Evolutionary conservation across 2,113 vertebrate genomes (phyloP).

Genomic region (Phocoena phocoena): DNA sequence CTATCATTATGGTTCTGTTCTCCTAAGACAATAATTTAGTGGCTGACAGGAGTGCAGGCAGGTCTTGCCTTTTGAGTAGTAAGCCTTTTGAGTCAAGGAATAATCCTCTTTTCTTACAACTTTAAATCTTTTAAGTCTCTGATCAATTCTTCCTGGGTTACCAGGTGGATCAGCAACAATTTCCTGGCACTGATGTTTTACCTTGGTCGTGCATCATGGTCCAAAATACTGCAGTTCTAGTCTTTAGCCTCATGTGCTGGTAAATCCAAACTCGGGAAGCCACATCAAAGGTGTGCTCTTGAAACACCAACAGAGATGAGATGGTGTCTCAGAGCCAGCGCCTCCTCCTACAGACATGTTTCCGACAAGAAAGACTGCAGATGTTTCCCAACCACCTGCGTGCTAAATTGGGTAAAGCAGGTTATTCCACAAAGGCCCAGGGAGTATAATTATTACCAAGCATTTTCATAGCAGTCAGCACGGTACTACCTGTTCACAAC

Average conservation of each 20-base stretch:
- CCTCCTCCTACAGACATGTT: not conserved
- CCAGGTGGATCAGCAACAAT: constrained; percentile 12
- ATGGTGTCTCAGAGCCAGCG: not conserved
- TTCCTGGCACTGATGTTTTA: not conserved
- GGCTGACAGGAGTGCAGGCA: not conserved
- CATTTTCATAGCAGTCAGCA: not conserved
- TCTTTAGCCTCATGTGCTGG: not conserved
- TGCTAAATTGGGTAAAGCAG: not conserved
- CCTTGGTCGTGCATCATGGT: not conserved
- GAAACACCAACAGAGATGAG: not conserved
- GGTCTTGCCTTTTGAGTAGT: not conserved
- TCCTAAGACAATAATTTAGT: constrained; percentile 45
- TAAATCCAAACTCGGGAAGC: not conserved
- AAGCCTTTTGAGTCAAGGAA: constrained; percentile 19
- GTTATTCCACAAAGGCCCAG: not conserved
- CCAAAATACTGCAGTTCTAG: not conserved
- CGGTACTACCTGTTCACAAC: not conserved
- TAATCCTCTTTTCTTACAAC: constrained; percentile 48
- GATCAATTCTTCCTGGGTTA: constrained; percentile 39
- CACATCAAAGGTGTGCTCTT: not conserved
- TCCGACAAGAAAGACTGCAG: not conserved
- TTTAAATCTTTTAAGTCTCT: constrained; percentile 55
- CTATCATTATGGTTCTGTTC: constrained; percentile 8
- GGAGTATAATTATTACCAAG: not conserved
- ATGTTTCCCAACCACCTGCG: not conserved